These are phyloP conservation scores for Porites lobata DNA, from an alignment of 92 coral and sea anemone species.

Conservation along the genomic window DNA sequence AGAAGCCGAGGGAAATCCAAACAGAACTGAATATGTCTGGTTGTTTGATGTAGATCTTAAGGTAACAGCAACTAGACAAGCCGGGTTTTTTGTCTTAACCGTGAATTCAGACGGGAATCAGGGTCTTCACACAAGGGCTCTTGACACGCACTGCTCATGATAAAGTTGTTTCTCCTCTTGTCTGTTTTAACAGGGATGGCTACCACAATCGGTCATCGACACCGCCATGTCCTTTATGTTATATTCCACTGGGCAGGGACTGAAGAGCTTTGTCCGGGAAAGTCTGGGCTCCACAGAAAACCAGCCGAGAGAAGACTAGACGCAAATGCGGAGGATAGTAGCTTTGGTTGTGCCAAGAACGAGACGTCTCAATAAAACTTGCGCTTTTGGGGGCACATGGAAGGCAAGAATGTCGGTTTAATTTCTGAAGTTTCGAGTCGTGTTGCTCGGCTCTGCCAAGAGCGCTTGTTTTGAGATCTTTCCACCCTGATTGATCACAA, in stretches of 20 bases:
- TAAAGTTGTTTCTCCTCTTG: background rate
- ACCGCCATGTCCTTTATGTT: slow-evolving; percentile 89
- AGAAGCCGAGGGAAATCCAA: slow-evolving; percentile 75
- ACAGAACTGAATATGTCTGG: slow-evolving; percentile 91
- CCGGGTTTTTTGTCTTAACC: background rate
- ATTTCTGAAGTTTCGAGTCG: background rate
- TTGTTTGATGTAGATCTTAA: slow-evolving; percentile 87
- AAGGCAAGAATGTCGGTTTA: too few relatives aligned
- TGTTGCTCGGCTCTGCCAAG: background rate
- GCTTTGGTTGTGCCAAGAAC: background rate
- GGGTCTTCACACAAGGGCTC: background rate
- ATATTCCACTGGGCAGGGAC: slow-evolving; percentile 69
- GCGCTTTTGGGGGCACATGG: background rate
- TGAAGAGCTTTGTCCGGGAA: slow-evolving; percentile 56
- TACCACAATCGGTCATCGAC: slow-evolving; percentile 87
- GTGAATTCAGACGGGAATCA: background rate
- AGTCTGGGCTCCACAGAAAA: slow-evolving; percentile 14
- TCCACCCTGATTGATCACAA: background rate
- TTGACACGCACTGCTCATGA: background rate
- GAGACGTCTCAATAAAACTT: background rate
- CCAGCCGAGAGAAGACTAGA: background rate
- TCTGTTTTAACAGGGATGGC: slow-evolving; percentile 78
- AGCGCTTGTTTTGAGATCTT: background rate
- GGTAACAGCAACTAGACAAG: slow-evolving; percentile 45
- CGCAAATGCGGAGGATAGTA: background rate